phyloP scores from a whole-genome alignment of 2,113 vertebrate genomes.

The Spea bombifrons region DNA sequence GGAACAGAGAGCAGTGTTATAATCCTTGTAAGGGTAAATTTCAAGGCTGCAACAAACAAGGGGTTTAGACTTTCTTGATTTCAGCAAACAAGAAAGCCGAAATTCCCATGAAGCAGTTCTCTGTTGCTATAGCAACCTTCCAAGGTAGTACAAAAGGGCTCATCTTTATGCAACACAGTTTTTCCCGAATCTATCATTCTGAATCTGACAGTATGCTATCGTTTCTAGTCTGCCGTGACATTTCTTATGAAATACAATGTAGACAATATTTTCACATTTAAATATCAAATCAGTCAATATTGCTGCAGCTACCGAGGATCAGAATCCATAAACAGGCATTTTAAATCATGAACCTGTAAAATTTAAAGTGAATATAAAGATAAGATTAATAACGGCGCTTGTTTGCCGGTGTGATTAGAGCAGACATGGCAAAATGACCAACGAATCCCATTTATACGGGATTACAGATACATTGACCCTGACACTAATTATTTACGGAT shows the following conservation, averaged over 20 bases:
- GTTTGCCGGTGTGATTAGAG: background rate
- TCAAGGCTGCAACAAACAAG: slow-evolving; percentile 57
- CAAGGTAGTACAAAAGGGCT: slow-evolving; percentile 65
- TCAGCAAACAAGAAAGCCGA: slow-evolving; percentile 61
- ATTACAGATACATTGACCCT: too few relatives aligned
- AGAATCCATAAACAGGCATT: background rate
- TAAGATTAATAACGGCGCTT: slow-evolving; percentile 41
- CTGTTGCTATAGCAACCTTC: slow-evolving; percentile 66
- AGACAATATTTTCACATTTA: slow-evolving; percentile 48
- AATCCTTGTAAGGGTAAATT: slow-evolving; percentile 54
- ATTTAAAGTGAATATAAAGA: slow-evolving; percentile 54
- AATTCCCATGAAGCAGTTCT: slow-evolving; percentile 66
- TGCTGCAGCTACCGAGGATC: slow-evolving; percentile 8
- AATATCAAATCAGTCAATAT: slow-evolving; percentile 47
- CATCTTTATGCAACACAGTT: slow-evolving; percentile 64
- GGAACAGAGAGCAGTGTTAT: slow-evolving; percentile 12
- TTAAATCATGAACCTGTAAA: slow-evolving; percentile 11
- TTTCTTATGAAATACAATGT: slow-evolving; percentile 65
- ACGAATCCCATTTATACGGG: slow-evolving; percentile 52
- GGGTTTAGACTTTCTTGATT: slow-evolving; percentile 55
- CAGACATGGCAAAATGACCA: slow-evolving; percentile 3
- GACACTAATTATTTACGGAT: too few relatives aligned
- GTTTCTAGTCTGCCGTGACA: slow-evolving; percentile 65
- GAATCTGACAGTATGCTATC: slow-evolving; percentile 62
- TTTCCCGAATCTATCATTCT: slow-evolving; percentile 66